Percentiles rank a stretch among this genome's conserved stretches.
These are phyloP conservation scores for Zelleria hepariella DNA, from an alignment of 2,888 invertebrate species.

Conservation along the genomic window DNA sequence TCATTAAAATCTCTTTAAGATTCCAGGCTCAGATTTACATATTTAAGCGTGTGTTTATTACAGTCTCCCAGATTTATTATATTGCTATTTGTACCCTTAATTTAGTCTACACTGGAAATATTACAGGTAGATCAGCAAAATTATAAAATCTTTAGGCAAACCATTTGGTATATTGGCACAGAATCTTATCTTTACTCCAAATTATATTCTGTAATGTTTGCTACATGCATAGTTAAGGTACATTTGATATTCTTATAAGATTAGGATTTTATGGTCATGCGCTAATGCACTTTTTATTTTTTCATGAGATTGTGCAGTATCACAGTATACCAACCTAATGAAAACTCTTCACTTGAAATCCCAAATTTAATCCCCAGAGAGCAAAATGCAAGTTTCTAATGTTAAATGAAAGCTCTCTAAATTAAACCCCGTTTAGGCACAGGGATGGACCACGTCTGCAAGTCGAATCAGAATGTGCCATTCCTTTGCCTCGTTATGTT, in stretches of 20 bases:
- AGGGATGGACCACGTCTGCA: conserved; percentile 48
- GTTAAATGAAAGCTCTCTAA: conserved; percentile 41
- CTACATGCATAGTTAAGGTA: too few relatives aligned
- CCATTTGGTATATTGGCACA: too few relatives aligned
- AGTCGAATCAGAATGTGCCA: conserved; percentile 51
- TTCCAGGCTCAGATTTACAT: neutral
- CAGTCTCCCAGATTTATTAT: neutral
- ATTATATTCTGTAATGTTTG: too few relatives aligned
- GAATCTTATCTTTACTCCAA: too few relatives aligned
- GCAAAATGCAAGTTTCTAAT: conserved; percentile 30
- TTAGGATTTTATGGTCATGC: neutral
- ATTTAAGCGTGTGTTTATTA: neutral
- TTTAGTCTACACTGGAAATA: neutral
- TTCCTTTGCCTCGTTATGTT: conserved; percentile 46
- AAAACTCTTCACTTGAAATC: conserved; percentile 66
- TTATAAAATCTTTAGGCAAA: neutral
- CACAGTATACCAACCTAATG: neutral
- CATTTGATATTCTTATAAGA: neutral
- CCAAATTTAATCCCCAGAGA: conserved; percentile 53
- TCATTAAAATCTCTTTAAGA: too few relatives aligned
- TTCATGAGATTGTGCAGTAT: neutral
- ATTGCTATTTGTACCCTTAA: neutral
- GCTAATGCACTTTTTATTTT: neutral
- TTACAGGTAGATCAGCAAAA: neutral
- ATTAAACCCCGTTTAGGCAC: conserved; percentile 39